Base-by-base conservation (phyloP, 2,113 vertebrate species). In the Lepidothrix coronata region DNA sequence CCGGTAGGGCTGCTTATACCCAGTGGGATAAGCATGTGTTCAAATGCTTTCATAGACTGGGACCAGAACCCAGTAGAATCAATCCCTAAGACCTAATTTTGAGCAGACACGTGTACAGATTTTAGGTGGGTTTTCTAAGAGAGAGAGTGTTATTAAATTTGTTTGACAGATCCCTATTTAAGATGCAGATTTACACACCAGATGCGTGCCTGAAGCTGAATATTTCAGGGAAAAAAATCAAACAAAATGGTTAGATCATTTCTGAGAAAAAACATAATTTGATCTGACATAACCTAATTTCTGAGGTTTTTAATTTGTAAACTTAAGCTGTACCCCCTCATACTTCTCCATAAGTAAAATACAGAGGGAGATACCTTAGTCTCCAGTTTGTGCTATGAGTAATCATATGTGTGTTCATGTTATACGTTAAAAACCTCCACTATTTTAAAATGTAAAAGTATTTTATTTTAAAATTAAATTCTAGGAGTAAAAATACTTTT, bases 141-240 rank as follows among this genome's bases (percentile, higher is more conserved):
- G 31, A 86, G 31, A 94, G 46, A 92, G 35, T 66, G 85, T 70
- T 95, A 95, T 84, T 93, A 88, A 92, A 91, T 92, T 91, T 74
- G 20, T 62, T 92, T 91, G 91, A 89, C 75, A 95, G 79, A 89
- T 92, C 39, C 48, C 21, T 89, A 67, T 81, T 91, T 95, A 90
- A 89, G 86, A 93, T 71, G 83, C 52, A 93, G 59, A 86, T 94
- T 86, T 92, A 92, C 72, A 95, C 35, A 95, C 39, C 86, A 89
- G 86, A 92, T 86, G 92, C 79, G 79, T 84, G 79, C 59, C 83
- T 92, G 72, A 92, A 93, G 92, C 79, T 24, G 90, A 96, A 44
- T 83, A 82, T 93, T 95, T 85, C 59, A 43, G 35, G 61, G 27
- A 33, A 72, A 35, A 62, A 74, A 75, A 68, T 65, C 37, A 93